Conservation (phyloP, 2,888 invertebrate genomes). For the Eutolmus rufibarbis region DNA sequence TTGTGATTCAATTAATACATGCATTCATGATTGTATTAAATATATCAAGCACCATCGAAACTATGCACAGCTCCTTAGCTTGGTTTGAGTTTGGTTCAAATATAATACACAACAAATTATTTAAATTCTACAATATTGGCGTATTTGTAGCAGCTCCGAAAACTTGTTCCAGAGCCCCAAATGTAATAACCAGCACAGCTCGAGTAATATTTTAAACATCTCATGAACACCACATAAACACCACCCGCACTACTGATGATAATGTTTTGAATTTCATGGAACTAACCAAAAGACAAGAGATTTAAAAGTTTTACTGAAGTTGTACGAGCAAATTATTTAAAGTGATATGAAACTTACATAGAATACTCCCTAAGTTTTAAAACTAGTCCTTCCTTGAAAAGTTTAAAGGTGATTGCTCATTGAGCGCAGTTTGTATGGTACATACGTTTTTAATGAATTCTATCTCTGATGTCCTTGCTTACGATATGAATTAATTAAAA, state of each 20-base stretch:
- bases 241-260: background rate
- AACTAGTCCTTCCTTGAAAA: background rate
- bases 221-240: background rate
- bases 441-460: background rate
- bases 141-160: background rate
- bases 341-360: background rate
- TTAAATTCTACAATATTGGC: background rate
- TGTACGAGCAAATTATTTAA: background rate
- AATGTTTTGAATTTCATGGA: background rate
- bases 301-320: background rate
- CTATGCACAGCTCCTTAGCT: no score
- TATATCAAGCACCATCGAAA: no score
- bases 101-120: background rate
- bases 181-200: background rate
- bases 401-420: background rate
- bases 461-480: background rate
- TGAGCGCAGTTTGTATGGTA: background rate
- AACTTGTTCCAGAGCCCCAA: background rate
- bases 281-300: background rate
- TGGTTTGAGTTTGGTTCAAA: background rate
- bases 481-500: background rate
- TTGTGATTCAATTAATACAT: no score
- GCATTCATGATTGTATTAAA: no score
- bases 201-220: background rate
- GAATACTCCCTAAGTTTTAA: background rate